phyloP scores from a whole-genome alignment of 1,140 invertebrate genomes.

The Trachelipus rathkii region DNA sequence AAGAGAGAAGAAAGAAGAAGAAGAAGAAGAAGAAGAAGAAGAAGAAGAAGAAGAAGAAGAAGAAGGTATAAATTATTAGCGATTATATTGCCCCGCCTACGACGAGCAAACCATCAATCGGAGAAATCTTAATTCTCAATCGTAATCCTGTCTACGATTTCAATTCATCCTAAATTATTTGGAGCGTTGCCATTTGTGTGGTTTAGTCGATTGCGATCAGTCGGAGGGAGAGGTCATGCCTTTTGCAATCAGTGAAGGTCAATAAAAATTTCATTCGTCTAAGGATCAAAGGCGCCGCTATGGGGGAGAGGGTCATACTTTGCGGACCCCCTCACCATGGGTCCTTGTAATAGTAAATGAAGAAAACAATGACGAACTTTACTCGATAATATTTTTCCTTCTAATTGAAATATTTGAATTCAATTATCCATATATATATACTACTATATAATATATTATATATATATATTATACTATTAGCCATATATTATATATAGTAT shows the following conservation, averaged over 20 bases:
- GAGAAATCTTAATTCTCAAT: neutral
- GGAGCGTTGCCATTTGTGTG: constrained; percentile 8
- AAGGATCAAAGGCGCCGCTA: neutral
- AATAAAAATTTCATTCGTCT: constrained; percentile 8
- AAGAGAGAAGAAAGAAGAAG: no score
- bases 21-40: no score
- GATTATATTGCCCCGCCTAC: neutral
- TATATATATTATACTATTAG: no score
- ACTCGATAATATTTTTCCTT: neutral
- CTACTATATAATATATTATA: constrained; percentile 10
- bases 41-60: no score
- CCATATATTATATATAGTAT: no score
- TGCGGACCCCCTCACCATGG: neutral
- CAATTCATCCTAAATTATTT: constrained; percentile 5
- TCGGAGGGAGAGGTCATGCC: neutral
- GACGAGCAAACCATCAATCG: neutral
- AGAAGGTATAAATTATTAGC: no score
- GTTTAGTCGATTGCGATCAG: constrained; percentile 6
- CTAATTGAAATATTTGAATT: neutral
- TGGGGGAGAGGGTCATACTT: neutral
- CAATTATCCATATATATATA: neutral
- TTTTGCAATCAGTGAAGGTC: constrained; percentile 7
- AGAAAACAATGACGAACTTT: neutral
- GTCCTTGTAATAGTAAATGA: neutral
- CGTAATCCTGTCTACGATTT: neutral